phyloP scores from a whole-genome alignment of 1,140 invertebrate species.

The Plodia interpunctella region DNA sequence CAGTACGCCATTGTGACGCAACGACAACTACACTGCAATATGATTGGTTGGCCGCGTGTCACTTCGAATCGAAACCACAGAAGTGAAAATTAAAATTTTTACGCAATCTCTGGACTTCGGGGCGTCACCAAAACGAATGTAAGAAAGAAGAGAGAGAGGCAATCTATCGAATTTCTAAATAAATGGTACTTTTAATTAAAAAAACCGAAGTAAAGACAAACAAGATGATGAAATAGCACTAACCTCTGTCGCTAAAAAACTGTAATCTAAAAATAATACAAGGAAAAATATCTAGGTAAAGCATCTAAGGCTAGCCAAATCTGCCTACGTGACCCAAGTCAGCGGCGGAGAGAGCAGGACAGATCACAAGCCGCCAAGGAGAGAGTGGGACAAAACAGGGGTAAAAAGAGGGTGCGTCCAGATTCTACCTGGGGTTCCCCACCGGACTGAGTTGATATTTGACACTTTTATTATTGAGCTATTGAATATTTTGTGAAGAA shows the following conservation, averaged over 20 bases:
- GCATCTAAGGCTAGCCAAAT: background rate
- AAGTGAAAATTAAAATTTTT: too few relatives aligned
- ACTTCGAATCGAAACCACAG: too few relatives aligned
- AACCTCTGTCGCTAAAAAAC: background rate
- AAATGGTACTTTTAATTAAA: too few relatives aligned
- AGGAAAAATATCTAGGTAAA: conserved; percentile 1
- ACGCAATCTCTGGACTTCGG: too few relatives aligned
- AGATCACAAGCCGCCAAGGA: background rate
- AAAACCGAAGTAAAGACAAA: background rate
- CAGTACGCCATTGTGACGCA: too few relatives aligned
- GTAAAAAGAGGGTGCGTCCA: background rate
- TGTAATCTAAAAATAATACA: background rate
- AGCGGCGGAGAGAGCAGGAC: background rate
- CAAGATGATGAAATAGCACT: background rate
- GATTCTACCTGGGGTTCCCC: background rate
- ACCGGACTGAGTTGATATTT: background rate
- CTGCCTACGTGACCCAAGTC: background rate
- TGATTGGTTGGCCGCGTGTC: too few relatives aligned
- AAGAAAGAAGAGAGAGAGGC: too few relatives aligned
- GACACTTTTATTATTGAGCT: too few relatives aligned
- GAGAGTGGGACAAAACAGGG: background rate
- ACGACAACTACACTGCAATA: too few relatives aligned
- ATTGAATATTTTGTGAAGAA: too few relatives aligned
- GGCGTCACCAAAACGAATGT: too few relatives aligned
- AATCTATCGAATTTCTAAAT: too few relatives aligned